Evolutionary conservation across 2,888 invertebrate species (phyloP).

Genomic region (Mesoligia furuncula): DNA sequence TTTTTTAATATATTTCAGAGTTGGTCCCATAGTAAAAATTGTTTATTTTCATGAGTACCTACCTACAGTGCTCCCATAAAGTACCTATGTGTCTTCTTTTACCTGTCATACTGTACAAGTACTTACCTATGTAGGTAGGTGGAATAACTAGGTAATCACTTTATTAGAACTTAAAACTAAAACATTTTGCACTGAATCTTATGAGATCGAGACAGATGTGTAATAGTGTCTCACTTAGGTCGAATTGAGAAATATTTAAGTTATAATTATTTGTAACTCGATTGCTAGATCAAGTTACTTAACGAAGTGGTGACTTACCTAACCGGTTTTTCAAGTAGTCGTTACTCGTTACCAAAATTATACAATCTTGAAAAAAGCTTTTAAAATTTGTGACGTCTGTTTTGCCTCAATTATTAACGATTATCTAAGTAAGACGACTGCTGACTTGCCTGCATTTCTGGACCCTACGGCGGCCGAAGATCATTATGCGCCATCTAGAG

Average conservation of each 20-base stretch:
- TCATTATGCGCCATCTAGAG: background rate
- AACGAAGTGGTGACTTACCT: no score
- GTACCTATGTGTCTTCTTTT: background rate
- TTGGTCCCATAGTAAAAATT: no score
- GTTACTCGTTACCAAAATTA: background rate
- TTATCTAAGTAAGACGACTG: background rate
- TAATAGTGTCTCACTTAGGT: no score
- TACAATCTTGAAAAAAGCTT: background rate
- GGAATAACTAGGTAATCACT: no score
- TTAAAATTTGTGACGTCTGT: background rate
- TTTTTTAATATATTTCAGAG: background rate
- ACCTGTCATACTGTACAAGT: background rate
- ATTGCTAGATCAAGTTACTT: background rate
- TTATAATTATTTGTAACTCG: background rate
- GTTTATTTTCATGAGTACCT: background rate
- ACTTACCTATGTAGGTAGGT: background rate
- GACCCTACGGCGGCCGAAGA: no score
- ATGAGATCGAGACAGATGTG: background rate
- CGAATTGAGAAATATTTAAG: background rate
- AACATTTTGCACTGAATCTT: background rate
- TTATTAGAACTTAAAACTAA: background rate
- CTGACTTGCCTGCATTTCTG: background rate
- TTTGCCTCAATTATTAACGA: background rate
- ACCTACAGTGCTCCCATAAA: background rate
- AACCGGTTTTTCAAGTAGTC: background rate